Evolutionary conservation across 2,113 vertebrate genomes (phyloP), one percentile per base, ranked within the genome.

Genomic region (Polypterus senegalus): DNA sequence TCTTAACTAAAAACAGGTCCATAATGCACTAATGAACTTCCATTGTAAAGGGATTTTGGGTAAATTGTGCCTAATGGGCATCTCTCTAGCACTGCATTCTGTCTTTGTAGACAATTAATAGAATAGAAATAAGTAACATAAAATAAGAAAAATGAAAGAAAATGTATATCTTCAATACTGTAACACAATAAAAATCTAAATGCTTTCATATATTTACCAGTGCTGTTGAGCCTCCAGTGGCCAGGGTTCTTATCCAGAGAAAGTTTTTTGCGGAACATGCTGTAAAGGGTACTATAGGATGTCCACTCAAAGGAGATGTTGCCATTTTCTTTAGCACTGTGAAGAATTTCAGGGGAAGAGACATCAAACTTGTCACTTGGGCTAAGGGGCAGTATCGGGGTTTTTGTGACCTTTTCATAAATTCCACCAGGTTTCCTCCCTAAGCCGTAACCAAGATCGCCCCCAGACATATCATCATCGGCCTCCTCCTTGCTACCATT

Each of bases 401-500:
- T 7, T 7, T 9, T 48, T 46, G 62, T 5, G 1, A 49, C 47
- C 5, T 63, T 4, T 11, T 76, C 70, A 46, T 72, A 78, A 60
- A 79, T 60, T 47, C 67, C 64, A 3, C 78, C 76, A 0, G 81
- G 76, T 69, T 78, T 81, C 68, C 76, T 78, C 10, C 74, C 70
- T 1, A 84, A 77, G 6, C 94, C 93, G 0, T 91, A 82, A 1
- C 93, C 93, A 57, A 97, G 71, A 61, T 97, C 93, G 10, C 92
- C 93, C 1, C 82, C 75, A 0, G 70, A 63, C 92, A 93, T 88
- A 67, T 97, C 91, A 71, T 93, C 91, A 0, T 92, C 88, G 55
- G 49, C 3, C 51, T 82, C 78, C 2, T 46, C 47, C 56, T 76
- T 27, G 27, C 27, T 27, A 27, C 27, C 27, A 27, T 27, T 27